Evolutionary conservation across 2,797 vertebrate genomes (phyloP), one percentile per base, ranked within the genome.

Genomic region (Spea hammondii): DNA sequence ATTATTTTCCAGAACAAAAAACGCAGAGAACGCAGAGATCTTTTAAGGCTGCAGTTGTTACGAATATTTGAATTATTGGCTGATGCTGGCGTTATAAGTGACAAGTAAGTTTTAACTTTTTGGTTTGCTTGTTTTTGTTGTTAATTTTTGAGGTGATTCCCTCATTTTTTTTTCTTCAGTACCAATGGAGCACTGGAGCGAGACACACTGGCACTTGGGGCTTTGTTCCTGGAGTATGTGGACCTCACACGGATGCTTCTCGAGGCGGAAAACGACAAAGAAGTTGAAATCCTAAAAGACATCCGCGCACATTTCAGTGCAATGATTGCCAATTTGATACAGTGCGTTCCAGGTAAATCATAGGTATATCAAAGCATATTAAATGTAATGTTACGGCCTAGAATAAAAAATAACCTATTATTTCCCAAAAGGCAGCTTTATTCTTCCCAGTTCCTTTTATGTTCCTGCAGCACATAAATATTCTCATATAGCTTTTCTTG

Each of bases 261-360:
- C 77, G 98, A 99, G 85, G 98, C 98, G 48, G 98, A 99, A 91
- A 99, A 99, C 62, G 98, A 99, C 85, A 99, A 99, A 87, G 98
- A 99, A 88, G 92, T 97, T 11, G 98, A 99, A 65, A 96, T 99
- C 81, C 95, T 99, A 7, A 99, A 99, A 88, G 98, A 99, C 87
- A 99, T 99, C 84, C 90, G 98, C 87, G 97, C 98, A 14, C 98
- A 99, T 91, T 99, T 99, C 87, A 98, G 97, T 72, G 96, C 95
- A 78, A 99, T 99, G 98, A 96, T 98, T 82, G 97, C 98, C 85
- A 99, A 99, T 88, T 91, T 99, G 90, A 98, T 99, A 84, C 98
- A 99, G 75, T 98, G 97, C 91, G 96, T 99, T 80, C 98, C 97
- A 86, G 96, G 98, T 99, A 95, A 32, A 32, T 32, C 32, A 32